Percentiles rank a stretch among this genome's conserved stretches.
Evolutionary conservation across 2,888 invertebrate genomes (phyloP).

Genomic region (Eucera pruinosa): DNA sequence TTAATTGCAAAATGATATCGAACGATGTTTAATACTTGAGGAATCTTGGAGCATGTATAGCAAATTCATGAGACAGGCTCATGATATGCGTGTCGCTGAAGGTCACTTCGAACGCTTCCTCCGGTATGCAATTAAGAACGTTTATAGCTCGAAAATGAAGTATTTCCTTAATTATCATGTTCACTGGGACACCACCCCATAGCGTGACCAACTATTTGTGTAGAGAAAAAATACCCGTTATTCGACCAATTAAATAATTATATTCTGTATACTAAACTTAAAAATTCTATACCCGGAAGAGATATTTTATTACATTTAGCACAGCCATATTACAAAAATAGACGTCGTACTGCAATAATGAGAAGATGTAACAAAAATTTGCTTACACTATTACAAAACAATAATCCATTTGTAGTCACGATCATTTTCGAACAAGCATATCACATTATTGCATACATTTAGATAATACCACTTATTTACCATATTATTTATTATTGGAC

Average conservation of each 20-base stretch:
- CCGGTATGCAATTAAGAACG: conserved; percentile 21
- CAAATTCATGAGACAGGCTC: conserved; percentile 18
- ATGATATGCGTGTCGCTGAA: conserved; percentile 11
- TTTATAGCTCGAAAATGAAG: conserved; percentile 22
- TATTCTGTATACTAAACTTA: no score
- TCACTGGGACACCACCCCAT: neutral
- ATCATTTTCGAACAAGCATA: no score
- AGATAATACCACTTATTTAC: no score
- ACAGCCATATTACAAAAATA: no score
- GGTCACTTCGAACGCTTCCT: conserved; percentile 16
- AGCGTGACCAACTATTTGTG: neutral
- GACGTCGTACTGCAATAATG: no score
- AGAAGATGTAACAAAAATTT: no score
- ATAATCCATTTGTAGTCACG: no score
- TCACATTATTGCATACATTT: no score
- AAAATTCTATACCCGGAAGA: no score
- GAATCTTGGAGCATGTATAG: neutral
- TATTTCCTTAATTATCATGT: conserved; percentile 7
- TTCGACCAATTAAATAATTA: neutral
- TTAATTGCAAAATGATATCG: neutral
- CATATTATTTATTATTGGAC: no score
- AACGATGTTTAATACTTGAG: neutral
- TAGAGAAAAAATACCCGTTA: neutral
- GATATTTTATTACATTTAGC: no score
- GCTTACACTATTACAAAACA: no score